A percentile compares a stretch with the other conserved stretches of the same genome.
phyloP scores from a whole-genome alignment of 2,888 invertebrate genomes.

The Aphidoletes aphidimyza region DNA sequence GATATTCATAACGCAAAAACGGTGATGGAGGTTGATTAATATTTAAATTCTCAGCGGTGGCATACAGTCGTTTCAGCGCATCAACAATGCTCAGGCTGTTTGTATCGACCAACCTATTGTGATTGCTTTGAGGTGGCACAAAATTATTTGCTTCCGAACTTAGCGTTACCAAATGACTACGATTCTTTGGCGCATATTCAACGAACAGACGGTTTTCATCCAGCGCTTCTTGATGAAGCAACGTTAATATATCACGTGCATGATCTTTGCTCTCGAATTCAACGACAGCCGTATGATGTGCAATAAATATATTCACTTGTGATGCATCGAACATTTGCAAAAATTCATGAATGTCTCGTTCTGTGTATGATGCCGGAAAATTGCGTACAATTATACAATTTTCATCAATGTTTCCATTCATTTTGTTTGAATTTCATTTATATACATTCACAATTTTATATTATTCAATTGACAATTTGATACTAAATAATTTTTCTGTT shows the following conservation, averaged over 20 bases:
- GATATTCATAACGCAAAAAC: slow-evolving; percentile 83
- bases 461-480: not conserved
- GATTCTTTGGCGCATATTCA: slow-evolving; percentile 73
- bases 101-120: slow-evolving; percentile 58
- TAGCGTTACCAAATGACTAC: slow-evolving; percentile 58
- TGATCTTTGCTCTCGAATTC: not conserved
- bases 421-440: not conserved
- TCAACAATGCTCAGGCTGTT: slow-evolving; percentile 66
- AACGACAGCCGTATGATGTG: not conserved
- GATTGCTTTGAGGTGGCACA: not conserved
- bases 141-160: not conserved
- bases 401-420: not conserved
- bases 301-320: not conserved
- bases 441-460: not conserved
- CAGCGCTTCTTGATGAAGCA: slow-evolving; percentile 79
- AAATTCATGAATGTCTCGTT: slow-evolving; percentile 47
- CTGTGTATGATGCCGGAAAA: slow-evolving; percentile 47
- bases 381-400: slow-evolving; percentile 23
- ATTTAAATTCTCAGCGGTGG: slow-evolving; percentile 71
- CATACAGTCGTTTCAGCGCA: slow-evolving; percentile 71
- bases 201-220: slow-evolving; percentile 75
- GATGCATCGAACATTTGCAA: slow-evolving; percentile 33
- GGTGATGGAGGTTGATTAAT: slow-evolving; percentile 81
- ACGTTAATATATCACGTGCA: slow-evolving; percentile 12
- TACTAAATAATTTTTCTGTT: not conserved